Base-by-base conservation (phyloP, 1,140 invertebrate genomes). In the Orussus abietinus region DNA sequence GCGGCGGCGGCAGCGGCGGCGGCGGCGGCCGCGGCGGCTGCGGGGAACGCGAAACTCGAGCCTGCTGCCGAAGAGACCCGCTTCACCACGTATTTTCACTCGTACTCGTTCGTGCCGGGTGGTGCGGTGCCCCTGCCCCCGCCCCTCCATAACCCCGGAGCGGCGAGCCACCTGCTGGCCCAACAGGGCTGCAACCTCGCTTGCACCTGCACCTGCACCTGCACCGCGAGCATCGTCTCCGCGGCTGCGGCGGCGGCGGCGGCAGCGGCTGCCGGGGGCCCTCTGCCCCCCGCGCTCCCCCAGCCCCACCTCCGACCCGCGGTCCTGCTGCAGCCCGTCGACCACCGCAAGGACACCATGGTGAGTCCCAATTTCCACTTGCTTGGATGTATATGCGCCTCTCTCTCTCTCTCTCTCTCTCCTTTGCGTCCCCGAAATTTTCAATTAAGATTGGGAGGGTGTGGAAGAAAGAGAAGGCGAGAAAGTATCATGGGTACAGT, bases 81-180 rank as follows among this genome's bases (percentile, higher is more conserved):
- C 57, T 62, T 66, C 70, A 72, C 69, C 63, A 72, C 70, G 70
- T 73, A 70, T 69, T 73, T 72, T 71, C 70, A 73, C 62, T 73
- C 70, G 69, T 73, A 73, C 53, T 69, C 69, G 57, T 69, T 72
- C 43, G 65, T 71, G 60, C 70, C 69, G 69, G 69, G 69, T 62
- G 69, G 64, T 62, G 62, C 59, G 65, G 60, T 64, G 62, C 59
- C 62, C 58, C 57, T 64, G 59, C 61, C 56, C 47, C 57, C 62
- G 58, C 57, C 61, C 43, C 47, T 63, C 43, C 46, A 62, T 42
- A 56, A 55, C 45, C 64, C 66, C 45, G 59, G 47, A 52, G 60
- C 69, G 31, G 64, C 64, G 13, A 62, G 59, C 53, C 67, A 70
- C 37, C 58, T 68, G 17, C 59, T 36, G 52, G 54, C 17, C 21